Conservation (phyloP, 2,888 invertebrate species). For the Scrobipalpa costella region DNA sequence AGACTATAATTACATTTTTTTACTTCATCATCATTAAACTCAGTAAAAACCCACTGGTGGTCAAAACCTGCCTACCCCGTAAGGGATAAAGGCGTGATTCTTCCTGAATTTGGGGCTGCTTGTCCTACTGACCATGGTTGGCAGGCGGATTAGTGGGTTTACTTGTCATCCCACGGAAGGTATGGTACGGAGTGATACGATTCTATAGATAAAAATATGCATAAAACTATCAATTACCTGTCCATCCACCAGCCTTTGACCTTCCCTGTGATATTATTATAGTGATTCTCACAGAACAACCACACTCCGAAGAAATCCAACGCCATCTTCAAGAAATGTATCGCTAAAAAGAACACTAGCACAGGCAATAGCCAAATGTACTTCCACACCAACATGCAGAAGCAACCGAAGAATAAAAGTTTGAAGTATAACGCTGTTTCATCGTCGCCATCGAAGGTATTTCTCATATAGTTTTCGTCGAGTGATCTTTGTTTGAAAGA, state of each 20-base stretch:
- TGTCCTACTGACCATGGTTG: too few relatives aligned
- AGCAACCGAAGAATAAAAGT: constrained; percentile 89
- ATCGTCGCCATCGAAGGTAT: constrained; percentile 71
- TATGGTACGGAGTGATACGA: too few relatives aligned
- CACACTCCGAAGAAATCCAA: constrained; percentile 77
- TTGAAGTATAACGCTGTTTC: constrained; percentile 88
- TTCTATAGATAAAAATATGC: too few relatives aligned
- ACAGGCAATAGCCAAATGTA: constrained; percentile 91
- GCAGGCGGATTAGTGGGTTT: too few relatives aligned
- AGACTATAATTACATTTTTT: too few relatives aligned
- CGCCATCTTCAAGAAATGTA: constrained; percentile 82
- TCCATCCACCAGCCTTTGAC: constrained; percentile 82
- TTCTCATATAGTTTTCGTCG: constrained; percentile 71
- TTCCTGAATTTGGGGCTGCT: too few relatives aligned
- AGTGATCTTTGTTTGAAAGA: constrained; percentile 69
- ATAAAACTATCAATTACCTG: too few relatives aligned
- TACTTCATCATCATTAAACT: too few relatives aligned
- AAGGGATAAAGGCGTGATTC: too few relatives aligned
- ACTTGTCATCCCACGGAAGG: too few relatives aligned
- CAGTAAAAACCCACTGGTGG: background rate
- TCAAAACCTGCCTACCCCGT: too few relatives aligned
- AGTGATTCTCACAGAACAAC: constrained; percentile 72
- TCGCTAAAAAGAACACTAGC: constrained; percentile 87
- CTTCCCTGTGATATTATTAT: constrained; percentile 59
- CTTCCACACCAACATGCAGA: constrained; percentile 92